These are phyloP conservation scores for Frieseomelitta varia DNA, from an alignment of 1,140 invertebrate genomes.

Conservation along the genomic window DNA sequence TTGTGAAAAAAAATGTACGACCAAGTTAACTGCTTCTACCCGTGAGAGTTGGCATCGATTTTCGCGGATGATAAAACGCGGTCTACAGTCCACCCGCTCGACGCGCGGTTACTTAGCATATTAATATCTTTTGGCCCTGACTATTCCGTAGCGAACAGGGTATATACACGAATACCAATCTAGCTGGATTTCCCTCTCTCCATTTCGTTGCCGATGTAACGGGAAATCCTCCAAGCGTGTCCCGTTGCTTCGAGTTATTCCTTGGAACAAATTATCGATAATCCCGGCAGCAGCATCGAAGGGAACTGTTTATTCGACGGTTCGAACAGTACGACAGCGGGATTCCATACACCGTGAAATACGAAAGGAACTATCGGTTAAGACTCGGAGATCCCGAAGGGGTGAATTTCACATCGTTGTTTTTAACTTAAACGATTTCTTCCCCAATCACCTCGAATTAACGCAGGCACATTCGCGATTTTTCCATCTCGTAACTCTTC, in stretches of 20 bases:
- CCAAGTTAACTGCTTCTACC: background rate
- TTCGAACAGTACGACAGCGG: conserved; percentile 15
- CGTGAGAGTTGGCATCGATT: conserved; percentile 56
- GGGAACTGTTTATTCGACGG: conserved; percentile 32
- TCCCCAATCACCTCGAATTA: conserved; percentile 13
- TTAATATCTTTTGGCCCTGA: conserved; percentile 62
- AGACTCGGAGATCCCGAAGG: background rate
- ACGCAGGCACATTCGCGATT: background rate
- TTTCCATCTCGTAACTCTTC: background rate
- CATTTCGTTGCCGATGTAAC: conserved; percentile 39
- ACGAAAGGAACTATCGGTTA: background rate
- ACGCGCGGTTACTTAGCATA: conserved; percentile 62
- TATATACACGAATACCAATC: conserved; percentile 11
- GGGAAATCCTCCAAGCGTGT: conserved; percentile 28
- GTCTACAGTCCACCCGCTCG: conserved; percentile 15
- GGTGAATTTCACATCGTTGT: background rate
- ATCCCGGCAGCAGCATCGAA: background rate
- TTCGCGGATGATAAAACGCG: conserved; percentile 48
- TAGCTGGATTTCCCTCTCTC: conserved; percentile 25
- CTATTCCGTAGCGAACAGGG: background rate
- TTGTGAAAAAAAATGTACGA: background rate
- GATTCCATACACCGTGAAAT: conserved; percentile 2
- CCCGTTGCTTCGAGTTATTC: conserved; percentile 36
- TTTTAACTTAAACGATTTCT: conserved; percentile 12
- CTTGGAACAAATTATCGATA: conserved; percentile 46